Evolutionary conservation across 2,113 vertebrate genomes (phyloP), one percentile per base, ranked within the genome.

Genomic region (Lophotis ruficrista): DNA sequence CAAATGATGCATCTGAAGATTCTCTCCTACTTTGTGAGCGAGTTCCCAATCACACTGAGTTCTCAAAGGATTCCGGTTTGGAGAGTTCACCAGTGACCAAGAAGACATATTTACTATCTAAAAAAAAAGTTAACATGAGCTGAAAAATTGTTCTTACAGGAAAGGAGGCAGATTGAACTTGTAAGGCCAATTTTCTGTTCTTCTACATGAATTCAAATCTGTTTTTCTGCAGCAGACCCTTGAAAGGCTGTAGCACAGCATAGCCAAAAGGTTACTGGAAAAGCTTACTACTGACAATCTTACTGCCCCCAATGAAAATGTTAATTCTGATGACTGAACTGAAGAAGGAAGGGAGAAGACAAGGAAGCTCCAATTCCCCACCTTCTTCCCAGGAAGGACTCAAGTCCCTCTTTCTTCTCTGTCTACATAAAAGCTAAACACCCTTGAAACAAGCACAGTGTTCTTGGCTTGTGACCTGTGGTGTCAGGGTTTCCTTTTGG

Each of bases 21-120:
- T 73, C 45, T 57, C 28, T 50, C 54, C 73, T 76, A 45, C 16
- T 83, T 77, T 0, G 0, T 48, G 33, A 61, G 27, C 1, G 4
- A 66, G n/a, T 82, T 91, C 23, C 54, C 18, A 35, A 3, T 68
- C 53, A 82, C 47, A 51, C 6, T 5, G 27, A 71, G 30, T 86
- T 94, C 33, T 83, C 24, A 54, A 65, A 89, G 50, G 27, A 38
- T 70, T 45, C 76, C 12, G 8, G 4, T 89, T 83, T 81, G 31
- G 45, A 53, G 35, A 65, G 31, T 57, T 90, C 50, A 86, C 37
- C 47, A 73, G 41, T 61, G 45, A 88, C 61, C 47, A 76, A 69
- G 64, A 89, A 5, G 9, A 66, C 21, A 35, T 4, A 33, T 14
- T 14, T 51, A 35, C 5, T 37, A 58, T 19, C 25, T 89, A 56